Base-by-base conservation (phyloP, 2,888 invertebrate genomes). In the Drosophila cyrtoloma region DNA sequence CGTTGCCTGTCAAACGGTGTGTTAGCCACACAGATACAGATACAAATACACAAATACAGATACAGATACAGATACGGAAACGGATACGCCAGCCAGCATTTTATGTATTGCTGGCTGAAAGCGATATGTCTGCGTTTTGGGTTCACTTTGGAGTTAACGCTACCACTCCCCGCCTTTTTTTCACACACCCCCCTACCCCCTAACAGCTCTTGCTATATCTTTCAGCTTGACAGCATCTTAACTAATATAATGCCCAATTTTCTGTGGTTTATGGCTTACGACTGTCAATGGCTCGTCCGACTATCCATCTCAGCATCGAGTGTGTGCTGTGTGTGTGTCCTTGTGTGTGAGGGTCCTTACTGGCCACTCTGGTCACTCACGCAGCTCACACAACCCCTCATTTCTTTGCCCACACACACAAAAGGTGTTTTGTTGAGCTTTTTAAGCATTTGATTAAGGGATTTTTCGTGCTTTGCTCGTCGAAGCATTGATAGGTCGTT, bases 161-260 rank as follows among this genome's bases (percentile, higher is more conserved):
- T 60, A 58, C 19, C 33, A 30, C 26, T 7, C 9, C 39, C 33
- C 5, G 0, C 12, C 19, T 9, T 28, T 12, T 22, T n/a, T 42
- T 14, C 16, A 7, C n/a, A 39, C n/a, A 60, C 30, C 35, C 52
- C 65, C 44, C 14, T 28, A 33, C 59, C 50, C 35, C 44, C 39
- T 22, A 26, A n/a, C 44, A 60, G 58, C 53, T 33, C 53, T 42
- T 28, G 55, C 61, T 71, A 86, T 89, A 87, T 89, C 86, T 88
- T 84, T 87, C 91, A 79, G 81, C 82, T 76, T 91, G 91, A 91
- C 91, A 91, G 91, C 91, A 90, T 90, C 91, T 91, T 88, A 91
- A 91, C 91, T 91, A 90, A 91, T 91, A 91, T 90, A 90, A 89
- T 90, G 91, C 88, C 90, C 90, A 88, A 90, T 89, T 91, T 90